Percentiles rank a stretch among this genome's conserved stretches.
Conservation (phyloP, 2,888 invertebrate genomes). For the Rhagonycha fulva region DNA sequence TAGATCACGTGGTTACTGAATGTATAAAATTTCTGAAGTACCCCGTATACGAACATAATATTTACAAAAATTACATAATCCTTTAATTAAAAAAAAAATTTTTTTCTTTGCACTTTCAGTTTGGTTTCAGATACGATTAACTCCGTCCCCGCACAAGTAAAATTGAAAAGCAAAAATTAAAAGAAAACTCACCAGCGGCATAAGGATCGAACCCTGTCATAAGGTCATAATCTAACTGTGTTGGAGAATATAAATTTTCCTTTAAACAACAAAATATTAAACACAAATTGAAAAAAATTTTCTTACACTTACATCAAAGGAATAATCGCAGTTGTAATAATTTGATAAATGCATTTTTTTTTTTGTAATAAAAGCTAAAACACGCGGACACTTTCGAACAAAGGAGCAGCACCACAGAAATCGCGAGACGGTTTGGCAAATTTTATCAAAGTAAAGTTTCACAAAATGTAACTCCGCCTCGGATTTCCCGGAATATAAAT, state of each 20-base stretch:
- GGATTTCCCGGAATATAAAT: constrained; percentile 20
- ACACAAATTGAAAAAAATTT: neutral
- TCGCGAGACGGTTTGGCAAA: neutral
- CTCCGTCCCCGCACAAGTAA: neutral
- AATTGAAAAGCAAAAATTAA: neutral
- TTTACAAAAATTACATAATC: neutral
- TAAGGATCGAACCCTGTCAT: neutral
- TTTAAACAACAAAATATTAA: neutral
- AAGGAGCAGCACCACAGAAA: neutral
- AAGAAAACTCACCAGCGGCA: neutral
- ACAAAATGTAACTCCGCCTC: constrained; percentile 17
- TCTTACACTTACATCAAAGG: neutral
- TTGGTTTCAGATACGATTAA: neutral
- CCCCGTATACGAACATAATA: neutral
- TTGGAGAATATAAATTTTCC: neutral
- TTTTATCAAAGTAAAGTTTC: neutral
- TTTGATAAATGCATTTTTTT: neutral
- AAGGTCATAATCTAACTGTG: neutral
- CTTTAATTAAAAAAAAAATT: neutral
- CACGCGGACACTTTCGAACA: neutral
- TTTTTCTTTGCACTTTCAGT: neutral
- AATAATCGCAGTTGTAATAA: neutral
- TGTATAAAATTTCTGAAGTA: too few relatives aligned
- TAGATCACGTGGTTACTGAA: too few relatives aligned
- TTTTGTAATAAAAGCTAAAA: neutral